Evolutionary conservation across 2,113 vertebrate species (phyloP).

Genomic region (Terrapene triunguis): DNA sequence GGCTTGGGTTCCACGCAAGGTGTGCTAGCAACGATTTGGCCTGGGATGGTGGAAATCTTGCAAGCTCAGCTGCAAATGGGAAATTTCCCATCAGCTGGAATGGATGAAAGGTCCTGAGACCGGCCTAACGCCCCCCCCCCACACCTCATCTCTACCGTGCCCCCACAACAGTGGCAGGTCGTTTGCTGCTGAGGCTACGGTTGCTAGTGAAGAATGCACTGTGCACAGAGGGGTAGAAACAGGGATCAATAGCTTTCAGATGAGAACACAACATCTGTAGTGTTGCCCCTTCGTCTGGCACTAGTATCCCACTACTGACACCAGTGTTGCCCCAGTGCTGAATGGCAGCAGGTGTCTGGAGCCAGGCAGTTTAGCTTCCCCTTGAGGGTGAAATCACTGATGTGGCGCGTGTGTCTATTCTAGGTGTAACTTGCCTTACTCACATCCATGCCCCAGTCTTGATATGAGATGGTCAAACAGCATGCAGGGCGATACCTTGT

Average conservation of each 20-base stretch:
- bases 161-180: no score
- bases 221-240: background rate
- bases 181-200: background rate
- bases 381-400: background rate
- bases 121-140: fast-evolving
- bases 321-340: background rate
- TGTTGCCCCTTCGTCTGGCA: background rate
- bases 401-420: background rate
- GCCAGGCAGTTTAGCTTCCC: background rate
- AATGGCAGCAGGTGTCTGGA: background rate
- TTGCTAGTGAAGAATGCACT: background rate
- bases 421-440: background rate
- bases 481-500: background rate
- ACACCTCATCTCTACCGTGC: background rate
- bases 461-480: background rate
- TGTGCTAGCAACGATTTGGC: background rate
- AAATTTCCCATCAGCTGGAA: background rate
- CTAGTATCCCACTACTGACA: background rate
- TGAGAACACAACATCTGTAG: background rate
- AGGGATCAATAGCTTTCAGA: background rate
- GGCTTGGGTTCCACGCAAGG: background rate
- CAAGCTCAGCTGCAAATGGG: background rate
- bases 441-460: background rate
- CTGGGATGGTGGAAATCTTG: background rate
- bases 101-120: background rate